phyloP scores from a whole-genome alignment of 2,797 vertebrate species.

The Cryptoblepharus egeriae region DNA sequence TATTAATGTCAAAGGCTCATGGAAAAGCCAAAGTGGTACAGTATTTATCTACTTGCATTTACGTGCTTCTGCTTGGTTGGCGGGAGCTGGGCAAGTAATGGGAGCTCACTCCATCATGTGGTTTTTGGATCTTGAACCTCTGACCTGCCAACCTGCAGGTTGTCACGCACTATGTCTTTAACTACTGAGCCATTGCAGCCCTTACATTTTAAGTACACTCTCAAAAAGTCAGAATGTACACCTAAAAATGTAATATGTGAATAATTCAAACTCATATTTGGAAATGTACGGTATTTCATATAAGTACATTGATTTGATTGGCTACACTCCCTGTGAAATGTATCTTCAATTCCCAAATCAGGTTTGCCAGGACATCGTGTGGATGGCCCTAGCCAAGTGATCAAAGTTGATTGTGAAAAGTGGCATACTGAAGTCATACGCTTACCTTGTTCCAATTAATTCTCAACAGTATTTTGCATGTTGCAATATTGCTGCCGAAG shows the following conservation, averaged over 20 bases:
- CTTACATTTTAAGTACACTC: too few relatives aligned
- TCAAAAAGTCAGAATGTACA: background rate
- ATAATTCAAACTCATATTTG: background rate
- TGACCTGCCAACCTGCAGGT: too few relatives aligned
- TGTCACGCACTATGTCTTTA: too few relatives aligned
- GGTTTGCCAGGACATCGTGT: background rate
- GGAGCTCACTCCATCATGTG: too few relatives aligned
- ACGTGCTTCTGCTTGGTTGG: too few relatives aligned
- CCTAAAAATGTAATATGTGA: background rate
- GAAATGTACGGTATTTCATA: background rate
- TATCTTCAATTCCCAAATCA: background rate
- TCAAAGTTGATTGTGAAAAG: background rate
- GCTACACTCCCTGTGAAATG: background rate
- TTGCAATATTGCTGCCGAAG: background rate
- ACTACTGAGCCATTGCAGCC: too few relatives aligned
- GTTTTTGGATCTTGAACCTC: too few relatives aligned
- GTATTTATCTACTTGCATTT: too few relatives aligned
- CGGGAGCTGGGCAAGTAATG: too few relatives aligned
- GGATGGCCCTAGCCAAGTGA: background rate
- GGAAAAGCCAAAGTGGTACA: too few relatives aligned
- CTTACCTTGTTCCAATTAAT: background rate
- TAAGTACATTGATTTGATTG: background rate
- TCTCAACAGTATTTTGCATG: background rate
- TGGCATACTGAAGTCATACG: background rate
- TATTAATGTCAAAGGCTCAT: too few relatives aligned